A percentile compares a stretch with the other conserved stretches of the same genome.
phyloP scores from a whole-genome alignment of 2,888 invertebrate species.

The Nomada hirtipes region DNA sequence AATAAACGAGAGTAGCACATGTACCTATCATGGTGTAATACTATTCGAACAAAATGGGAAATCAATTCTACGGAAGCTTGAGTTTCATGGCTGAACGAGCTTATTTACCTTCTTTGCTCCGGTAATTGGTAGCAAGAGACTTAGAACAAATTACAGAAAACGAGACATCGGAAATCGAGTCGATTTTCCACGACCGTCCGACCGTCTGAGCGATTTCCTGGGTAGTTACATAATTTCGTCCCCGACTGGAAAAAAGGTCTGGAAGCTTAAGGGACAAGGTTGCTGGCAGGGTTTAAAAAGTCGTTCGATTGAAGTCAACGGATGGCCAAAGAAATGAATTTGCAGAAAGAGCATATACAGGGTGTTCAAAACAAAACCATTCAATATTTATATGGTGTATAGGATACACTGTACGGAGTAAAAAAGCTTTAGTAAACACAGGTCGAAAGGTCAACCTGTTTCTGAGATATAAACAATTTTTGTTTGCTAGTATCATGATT shows the following conservation, averaged over 20 bases:
- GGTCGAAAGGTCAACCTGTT: no score
- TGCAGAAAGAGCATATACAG: no score
- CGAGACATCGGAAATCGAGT: conserved; percentile 54
- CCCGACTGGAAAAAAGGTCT: neutral
- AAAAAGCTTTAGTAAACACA: no score
- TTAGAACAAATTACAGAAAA: conserved; percentile 48
- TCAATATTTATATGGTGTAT: no score
- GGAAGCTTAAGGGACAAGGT: neutral
- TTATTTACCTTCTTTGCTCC: conserved; percentile 59
- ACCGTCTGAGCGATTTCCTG: conserved; percentile 30
- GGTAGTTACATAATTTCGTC: conserved; percentile 31
- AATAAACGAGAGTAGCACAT: neutral
- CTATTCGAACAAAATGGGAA: conserved; percentile 67
- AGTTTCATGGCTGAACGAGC: conserved; percentile 46
- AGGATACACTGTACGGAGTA: no score
- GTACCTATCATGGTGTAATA: conserved; percentile 14
- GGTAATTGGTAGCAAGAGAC: conserved; percentile 37
- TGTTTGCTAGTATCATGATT: no score
- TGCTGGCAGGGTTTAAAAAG: neutral
- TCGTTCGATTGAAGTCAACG: neutral
- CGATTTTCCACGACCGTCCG: conserved; percentile 49
- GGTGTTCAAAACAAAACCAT: no score
- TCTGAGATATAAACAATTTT: no score
- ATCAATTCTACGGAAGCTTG: conserved; percentile 65
- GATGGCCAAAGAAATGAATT: no score